A percentile compares a stretch with the other conserved stretches of the same genome.
phyloP scores from a whole-genome alignment of 2,797 vertebrate species.

The Rhinella marina region DNA sequence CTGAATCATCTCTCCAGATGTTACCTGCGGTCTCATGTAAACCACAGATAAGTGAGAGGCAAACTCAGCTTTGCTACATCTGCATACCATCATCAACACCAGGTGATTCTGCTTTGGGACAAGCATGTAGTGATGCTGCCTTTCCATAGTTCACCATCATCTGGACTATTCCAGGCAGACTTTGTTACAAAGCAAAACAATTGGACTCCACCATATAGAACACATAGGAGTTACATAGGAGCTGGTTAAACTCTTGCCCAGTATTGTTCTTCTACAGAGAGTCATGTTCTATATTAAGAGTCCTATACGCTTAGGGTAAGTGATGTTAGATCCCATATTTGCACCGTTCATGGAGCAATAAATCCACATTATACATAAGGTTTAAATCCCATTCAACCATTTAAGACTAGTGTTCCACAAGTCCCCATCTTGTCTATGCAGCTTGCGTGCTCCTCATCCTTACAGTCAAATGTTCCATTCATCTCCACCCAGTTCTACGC shows the following conservation, averaged over 20 bases:
- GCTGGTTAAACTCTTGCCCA: not conserved
- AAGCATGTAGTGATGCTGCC: constrained; percentile 1
- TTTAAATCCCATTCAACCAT: constrained; percentile 54
- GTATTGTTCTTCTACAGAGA: not conserved
- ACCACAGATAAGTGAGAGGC: not conserved
- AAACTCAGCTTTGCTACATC: constrained; percentile 4
- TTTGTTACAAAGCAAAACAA: constrained; percentile 3
- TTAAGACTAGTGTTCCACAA: constrained; percentile 65
- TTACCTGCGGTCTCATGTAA: not conserved
- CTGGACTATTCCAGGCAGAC: constrained; percentile 7
- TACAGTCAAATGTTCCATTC: constrained; percentile 68
- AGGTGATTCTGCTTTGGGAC: not conserved
- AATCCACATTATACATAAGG: constrained; percentile 53
- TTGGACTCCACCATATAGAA: not conserved
- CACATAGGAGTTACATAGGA: not conserved
- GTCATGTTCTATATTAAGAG: constrained; percentile 28
- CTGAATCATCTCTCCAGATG: not conserved
- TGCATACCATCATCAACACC: not conserved
- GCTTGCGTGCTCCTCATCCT: constrained; percentile 65
- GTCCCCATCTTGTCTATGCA: constrained; percentile 66
- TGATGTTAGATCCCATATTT: constrained; percentile 34
- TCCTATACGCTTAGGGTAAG: constrained; percentile 42
- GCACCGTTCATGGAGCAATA: constrained; percentile 18
- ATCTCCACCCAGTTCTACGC: constrained; percentile 69
- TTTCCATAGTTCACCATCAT: constrained; percentile 11